Percentiles rank a stretch among this genome's conserved stretches.
phyloP scores from a whole-genome alignment of 2,888 invertebrate species.

The Aleiodes testaceus region DNA sequence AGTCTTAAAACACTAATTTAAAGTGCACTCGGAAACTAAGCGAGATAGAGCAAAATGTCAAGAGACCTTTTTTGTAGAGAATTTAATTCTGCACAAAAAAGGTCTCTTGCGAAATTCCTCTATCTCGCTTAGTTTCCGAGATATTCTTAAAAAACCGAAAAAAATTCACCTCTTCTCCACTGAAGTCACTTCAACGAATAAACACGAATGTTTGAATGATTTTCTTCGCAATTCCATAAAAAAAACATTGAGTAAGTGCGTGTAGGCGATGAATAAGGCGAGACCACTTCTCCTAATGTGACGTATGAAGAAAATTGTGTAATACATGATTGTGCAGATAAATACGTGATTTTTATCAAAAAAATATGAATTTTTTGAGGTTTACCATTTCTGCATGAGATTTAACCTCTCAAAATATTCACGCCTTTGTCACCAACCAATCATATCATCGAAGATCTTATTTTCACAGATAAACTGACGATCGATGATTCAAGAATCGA shows the following conservation, averaged over 20 bases:
- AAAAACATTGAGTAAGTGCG: conserved; percentile 22
- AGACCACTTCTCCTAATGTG: conserved; percentile 42
- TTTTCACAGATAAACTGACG: too few species aligned
- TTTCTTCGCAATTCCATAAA: conserved; percentile 1
- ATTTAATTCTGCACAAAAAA: too few species aligned
- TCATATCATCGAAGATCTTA: not conserved
- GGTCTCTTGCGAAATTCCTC: not conserved
- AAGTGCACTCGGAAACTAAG: too few species aligned
- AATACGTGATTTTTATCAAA: not conserved
- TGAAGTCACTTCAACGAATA: not conserved
- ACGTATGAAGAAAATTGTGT: not conserved
- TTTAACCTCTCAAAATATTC: conserved; percentile 8
- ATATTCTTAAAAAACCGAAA: too few species aligned
- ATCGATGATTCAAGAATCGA: too few species aligned
- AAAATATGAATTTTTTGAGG: not conserved
- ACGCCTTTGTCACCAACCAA: not conserved
- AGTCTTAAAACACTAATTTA: too few species aligned
- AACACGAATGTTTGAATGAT: not conserved
- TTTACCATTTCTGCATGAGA: not conserved
- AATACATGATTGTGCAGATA: not conserved
- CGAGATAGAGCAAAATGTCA: too few species aligned
- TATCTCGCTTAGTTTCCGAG: too few species aligned
- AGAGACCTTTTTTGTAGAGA: too few species aligned
- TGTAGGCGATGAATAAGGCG: conserved; percentile 44
- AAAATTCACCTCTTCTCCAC: too few species aligned